Base-by-base conservation (phyloP, 2,797 vertebrate genomes). In the Gallinago nigripennis region DNA sequence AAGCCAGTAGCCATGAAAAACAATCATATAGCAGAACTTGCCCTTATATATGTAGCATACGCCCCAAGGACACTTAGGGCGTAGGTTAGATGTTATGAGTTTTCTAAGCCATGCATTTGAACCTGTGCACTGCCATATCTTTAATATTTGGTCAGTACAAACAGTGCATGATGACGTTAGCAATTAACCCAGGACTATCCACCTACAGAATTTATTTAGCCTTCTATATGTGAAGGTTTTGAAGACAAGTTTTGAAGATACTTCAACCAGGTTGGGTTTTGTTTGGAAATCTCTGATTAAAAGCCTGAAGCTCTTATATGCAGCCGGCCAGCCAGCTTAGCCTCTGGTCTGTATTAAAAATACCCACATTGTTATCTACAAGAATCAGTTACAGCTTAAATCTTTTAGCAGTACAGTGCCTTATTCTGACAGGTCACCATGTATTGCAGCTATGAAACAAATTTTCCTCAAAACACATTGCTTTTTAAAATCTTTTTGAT, bases 101-200 rank as follows among this genome's bases (percentile, higher is more conserved):
- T 73, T 89, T 61, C 39, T 46, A 84, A 60, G 56, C 27, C 9
- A 5, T 73, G 65, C 30, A 65, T 86, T 66, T 86, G 63, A 66
- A 56, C 35, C 28, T 81, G 51, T 37, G 65, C 16, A 2, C 31
- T 82, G 45, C 37, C 7, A 1, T 21, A 20, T 11, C 33, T 54
- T 81, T 43, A 15, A 30, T 61, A 11, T 18, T 46, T 83, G 61
- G 25, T 66, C 56, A 31, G 18, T 68, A 50, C 8, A 64, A 86
- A 50, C 16, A 64, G 17, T 3, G 3, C 18, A 2, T 54, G 51
- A 53, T 63, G 69, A 28, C 0, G 0, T 37, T 82, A 79, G 27
- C 30, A 68, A 14, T 79, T 87, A 82, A 69, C 9, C 12, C 56
- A 69, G 70, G 65, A n/a, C 78, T 64, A 23, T 64, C 43, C 71